Evolutionary conservation across 2,888 invertebrate species (phyloP), one percentile per base, ranked within the genome.

Genomic region (Branchellion lobata): DNA sequence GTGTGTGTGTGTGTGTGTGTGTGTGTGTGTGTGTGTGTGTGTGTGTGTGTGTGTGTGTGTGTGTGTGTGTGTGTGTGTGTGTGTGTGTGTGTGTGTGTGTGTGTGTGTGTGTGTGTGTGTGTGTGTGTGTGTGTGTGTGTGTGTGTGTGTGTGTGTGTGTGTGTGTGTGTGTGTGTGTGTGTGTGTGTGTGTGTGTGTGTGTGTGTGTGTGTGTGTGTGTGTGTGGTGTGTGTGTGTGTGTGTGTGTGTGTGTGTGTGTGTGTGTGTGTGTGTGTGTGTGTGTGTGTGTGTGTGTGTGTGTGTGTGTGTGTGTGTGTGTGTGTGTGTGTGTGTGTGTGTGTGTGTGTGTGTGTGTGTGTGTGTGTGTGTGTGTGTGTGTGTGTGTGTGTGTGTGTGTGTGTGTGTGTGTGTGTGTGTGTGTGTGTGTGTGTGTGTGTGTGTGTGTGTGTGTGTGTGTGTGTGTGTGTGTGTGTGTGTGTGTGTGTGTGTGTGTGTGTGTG

Each of bases 361-460:
- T 77, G 77, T 77, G 61, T 65, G 24, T 76, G 36, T 65, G 24
- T 77, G 34, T 77, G n/a, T 76, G n/a, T 76, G 24, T 61, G 53
- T 76, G 71, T 71, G 31, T 72, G 34, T 72, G 31, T 72, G 34
- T 72, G 31, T 72, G 34, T 72, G 1, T 76, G 57, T 33, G 53
- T 76, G 57, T 53, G 53, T 76, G 57, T 72, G 31, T 33, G 72
- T 72, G 2, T 31, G 33, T 34, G 34, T 40, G 40, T 40, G 40
- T 40, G 40, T 40, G 40, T 40, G 40, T 40, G 40, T 40, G 40
- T 40, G 40, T 40, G 8, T 14, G 14, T 65, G 61, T 77, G 61
- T 65, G 65, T 77, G 33, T 76, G 29, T 29, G 8, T 65, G 27
- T 5, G 33, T 40, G 29, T 3, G 21, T 3, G 33, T 74, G 11